These are phyloP conservation scores for Hyalella azteca DNA, from an alignment of 2,888 invertebrate genomes.

Conservation along the genomic window DNA sequence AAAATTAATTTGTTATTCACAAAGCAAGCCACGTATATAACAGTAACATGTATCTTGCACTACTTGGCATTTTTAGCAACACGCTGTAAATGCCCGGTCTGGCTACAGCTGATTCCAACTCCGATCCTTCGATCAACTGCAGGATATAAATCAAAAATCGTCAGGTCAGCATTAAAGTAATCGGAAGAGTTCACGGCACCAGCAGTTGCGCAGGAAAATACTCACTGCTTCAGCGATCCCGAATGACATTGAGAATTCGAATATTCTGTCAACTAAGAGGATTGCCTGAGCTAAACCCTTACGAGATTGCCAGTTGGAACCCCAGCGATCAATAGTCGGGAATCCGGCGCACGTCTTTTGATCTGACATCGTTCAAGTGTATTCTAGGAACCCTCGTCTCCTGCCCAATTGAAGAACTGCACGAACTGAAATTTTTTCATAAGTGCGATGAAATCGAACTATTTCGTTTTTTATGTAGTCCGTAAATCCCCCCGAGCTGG, in stretches of 20 bases:
- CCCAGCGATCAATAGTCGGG: slow-evolving; percentile 14
- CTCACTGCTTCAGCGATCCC: not conserved
- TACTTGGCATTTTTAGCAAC: too few relatives aligned
- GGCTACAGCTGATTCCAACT: not conserved
- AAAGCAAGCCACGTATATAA: too few relatives aligned
- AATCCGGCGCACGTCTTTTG: slow-evolving; percentile 12
- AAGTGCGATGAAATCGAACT: too few relatives aligned
- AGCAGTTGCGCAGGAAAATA: slow-evolving; percentile 11
- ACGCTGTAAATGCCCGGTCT: too few relatives aligned
- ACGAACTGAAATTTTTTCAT: not conserved
- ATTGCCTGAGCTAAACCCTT: slow-evolving; percentile 23
- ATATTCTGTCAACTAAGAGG: slow-evolving; percentile 36
- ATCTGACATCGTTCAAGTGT: slow-evolving; percentile 17
- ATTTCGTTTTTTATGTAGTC: too few relatives aligned
- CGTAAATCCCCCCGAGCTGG: too few relatives aligned
- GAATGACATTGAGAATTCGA: slow-evolving; percentile 34
- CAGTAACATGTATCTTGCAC: too few relatives aligned
- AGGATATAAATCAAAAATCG: not conserved
- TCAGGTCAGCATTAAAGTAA: slow-evolving; percentile 10
- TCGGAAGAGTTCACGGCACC: not conserved
- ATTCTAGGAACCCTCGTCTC: not conserved
- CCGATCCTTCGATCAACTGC: not conserved
- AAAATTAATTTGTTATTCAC: too few relatives aligned
- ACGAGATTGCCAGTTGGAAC: slow-evolving; percentile 31
- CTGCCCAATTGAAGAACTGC: not conserved